Conservation (phyloP, 2,888 invertebrate species). For the Athripsodes cinereus region DNA sequence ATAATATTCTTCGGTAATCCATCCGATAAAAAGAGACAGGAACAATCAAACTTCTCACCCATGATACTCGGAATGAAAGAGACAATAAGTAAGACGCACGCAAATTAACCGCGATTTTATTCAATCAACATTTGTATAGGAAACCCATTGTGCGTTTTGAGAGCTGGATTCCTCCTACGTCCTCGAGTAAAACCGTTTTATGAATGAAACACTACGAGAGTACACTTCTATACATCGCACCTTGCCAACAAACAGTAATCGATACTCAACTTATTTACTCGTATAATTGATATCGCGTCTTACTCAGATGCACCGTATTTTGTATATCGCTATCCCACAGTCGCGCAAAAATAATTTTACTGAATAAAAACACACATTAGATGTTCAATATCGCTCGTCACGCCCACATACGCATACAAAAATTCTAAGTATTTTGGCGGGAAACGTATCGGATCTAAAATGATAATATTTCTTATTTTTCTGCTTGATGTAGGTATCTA, state of each 20-base stretch:
- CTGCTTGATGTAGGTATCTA: no score
- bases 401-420: neutral
- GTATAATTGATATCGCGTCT: neutral
- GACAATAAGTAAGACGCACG: constrained; percentile 27
- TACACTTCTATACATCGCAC: neutral
- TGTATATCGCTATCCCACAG: neutral
- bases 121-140: constrained; percentile 17
- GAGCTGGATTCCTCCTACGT: no score
- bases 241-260: no score
- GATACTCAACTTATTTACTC: no score
- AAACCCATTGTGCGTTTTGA: constrained; percentile 11
- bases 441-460: neutral
- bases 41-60: constrained; percentile 16
- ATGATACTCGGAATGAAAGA: constrained; percentile 18
- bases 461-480: no score
- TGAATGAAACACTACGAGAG: neutral
- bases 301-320: neutral
- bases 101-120: constrained; percentile 26
- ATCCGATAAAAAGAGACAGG: constrained; percentile 36
- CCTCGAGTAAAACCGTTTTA: neutral
- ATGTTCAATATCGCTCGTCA: neutral
- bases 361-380: no score
- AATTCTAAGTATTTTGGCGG: neutral
- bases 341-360: neutral
- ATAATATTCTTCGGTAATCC: constrained; percentile 33